Percentiles rank a stretch among this genome's conserved stretches.
Conservation (phyloP, 2,113 vertebrate genomes). For the Brachypodius melanocephalos region DNA sequence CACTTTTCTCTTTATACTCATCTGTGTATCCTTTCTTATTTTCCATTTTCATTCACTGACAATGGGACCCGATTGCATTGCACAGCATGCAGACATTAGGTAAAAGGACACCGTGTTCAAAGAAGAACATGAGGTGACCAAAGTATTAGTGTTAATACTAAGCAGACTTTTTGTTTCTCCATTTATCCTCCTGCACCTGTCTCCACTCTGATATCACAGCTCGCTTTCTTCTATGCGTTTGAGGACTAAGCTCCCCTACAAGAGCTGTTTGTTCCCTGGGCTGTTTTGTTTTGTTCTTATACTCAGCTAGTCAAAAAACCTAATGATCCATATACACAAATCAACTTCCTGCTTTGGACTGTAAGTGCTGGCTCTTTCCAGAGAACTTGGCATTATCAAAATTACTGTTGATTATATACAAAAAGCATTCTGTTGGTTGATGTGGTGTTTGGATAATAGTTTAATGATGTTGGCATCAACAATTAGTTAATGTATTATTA, state of each 20-base stretch:
- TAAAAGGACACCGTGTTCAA: background rate
- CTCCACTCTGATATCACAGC: background rate
- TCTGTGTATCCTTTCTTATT: background rate
- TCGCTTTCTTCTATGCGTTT: background rate
- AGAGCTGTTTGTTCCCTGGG: background rate
- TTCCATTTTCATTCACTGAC: background rate
- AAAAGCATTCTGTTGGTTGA: background rate
- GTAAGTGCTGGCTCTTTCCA: background rate
- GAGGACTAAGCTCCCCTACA: background rate
- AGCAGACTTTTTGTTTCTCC: background rate
- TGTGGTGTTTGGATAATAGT: background rate
- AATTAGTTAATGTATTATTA: conserved; percentile 16
- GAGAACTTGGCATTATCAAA: background rate
- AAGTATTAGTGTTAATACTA: background rate
- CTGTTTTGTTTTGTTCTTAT: background rate
- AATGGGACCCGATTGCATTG: background rate
- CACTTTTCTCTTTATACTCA: background rate
- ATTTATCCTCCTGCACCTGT: background rate
- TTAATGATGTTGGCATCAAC: conserved; percentile 1
- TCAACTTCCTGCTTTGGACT: background rate
- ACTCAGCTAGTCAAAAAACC: background rate
- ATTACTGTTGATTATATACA: conserved; percentile 1
- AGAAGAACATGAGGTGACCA: background rate
- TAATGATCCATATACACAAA: background rate
- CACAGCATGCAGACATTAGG: background rate